Base-by-base conservation (phyloP, 2,888 invertebrate species). In the Ellobium chinense region DNA sequence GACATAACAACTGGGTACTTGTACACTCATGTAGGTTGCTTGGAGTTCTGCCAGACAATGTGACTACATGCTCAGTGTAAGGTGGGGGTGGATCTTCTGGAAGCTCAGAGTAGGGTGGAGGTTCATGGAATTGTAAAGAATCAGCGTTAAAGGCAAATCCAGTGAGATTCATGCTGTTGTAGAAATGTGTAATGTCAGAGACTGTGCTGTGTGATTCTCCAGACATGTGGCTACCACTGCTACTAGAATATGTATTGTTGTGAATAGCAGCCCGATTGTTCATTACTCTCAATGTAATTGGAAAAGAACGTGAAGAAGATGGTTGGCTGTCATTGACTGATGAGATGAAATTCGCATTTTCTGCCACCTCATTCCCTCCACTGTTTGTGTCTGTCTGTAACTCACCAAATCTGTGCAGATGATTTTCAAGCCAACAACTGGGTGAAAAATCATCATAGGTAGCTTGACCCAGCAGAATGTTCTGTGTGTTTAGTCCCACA, bases 361-460 rank as follows among this genome's bases (percentile, higher is more conserved):
- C 39, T n/a, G 4, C 9, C 24, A 36, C 21, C 21, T 24, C 27
- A 7, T 21, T 58, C 34, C n/a, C 24, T 31, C 21, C 46, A 18
- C n/a, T 70, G 56, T 31, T 14, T 24, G 37, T 24, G 2, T 58
- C 58, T 12, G 36, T 24, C 1, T 12, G n/a, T 24, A 72, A 24
- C 5, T 31, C 46, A n/a, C 74, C 74, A 63, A 74, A 74, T 21
- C 74, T 74, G 46, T 74, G 74, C 14, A 74, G 37, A 27, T 74
- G 58, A 63, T 74, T 63, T 29, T 74, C 74, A 27, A 74, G 46
- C 62, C 74, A 74, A 29, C 74, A 74, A 31, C 46, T 63, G n/a
- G 36, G 37, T 21, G 63, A 74, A 31, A 74, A 74, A 21, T 74
- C 60, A 39, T 74, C 74, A 46, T 37, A 39, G 14, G 74, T 39